Evolutionary conservation across 2,797 vertebrate species (phyloP).

Genomic region (Myoxocephalus aenaeus): DNA sequence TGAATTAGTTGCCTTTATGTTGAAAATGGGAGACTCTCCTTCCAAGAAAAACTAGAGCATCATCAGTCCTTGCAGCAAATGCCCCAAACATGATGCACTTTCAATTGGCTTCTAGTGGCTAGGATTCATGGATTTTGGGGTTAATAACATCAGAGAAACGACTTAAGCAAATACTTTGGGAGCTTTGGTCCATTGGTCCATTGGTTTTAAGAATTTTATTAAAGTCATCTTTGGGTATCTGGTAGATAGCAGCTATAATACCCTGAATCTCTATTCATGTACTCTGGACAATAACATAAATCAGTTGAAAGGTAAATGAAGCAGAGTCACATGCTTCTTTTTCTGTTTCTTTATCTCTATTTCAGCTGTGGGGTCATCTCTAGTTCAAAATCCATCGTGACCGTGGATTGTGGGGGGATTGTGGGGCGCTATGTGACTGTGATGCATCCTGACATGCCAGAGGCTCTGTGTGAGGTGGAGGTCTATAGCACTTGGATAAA

Average conservation of each 20-base stretch:
- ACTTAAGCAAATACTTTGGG: not conserved
- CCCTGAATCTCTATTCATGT: not conserved
- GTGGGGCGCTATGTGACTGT: constrained; percentile 40
- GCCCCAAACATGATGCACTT: not conserved
- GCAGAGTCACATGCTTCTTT: not conserved
- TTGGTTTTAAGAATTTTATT: not conserved
- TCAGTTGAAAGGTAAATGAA: too few species aligned
- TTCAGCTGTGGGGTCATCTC: not conserved
- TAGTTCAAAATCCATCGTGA: not conserved
- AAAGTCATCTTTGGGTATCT: too few species aligned
- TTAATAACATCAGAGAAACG: not conserved
- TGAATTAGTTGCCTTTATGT: not conserved
- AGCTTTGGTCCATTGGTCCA: not conserved
- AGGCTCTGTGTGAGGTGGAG: constrained; percentile 36
- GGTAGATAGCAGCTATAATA: not conserved
- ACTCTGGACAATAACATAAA: not conserved
- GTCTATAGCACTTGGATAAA: constrained; percentile 22
- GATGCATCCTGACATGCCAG: not conserved
- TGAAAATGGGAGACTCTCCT: not conserved
- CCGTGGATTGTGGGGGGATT: constrained; percentile 25
- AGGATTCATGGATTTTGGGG: not conserved
- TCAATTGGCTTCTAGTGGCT: not conserved
- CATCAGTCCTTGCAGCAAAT: not conserved
- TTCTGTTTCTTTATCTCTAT: not conserved
- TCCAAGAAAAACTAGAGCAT: not conserved